Evolutionary conservation across 2,888 invertebrate genomes (phyloP).

Genomic region (Synanthedon vespiformis): DNA sequence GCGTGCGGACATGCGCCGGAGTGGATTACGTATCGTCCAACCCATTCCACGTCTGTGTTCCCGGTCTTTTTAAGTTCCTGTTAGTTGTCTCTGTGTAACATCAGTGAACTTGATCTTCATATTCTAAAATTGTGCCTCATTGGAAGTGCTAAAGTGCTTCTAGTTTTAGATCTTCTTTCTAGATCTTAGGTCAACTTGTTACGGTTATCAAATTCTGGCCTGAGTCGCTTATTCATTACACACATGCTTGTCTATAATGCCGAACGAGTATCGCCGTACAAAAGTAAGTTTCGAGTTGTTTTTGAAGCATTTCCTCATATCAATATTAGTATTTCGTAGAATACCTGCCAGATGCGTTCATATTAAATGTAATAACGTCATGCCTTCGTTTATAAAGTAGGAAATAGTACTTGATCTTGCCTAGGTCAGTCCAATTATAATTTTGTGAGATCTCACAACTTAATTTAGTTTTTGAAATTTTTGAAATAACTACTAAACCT

Average conservation of each 20-base stretch:
- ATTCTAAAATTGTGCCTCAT: neutral
- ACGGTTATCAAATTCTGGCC: slow-evolving; percentile 15
- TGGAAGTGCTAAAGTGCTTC: neutral
- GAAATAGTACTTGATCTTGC: no score
- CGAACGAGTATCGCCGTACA: slow-evolving; percentile 34
- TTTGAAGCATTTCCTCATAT: no score
- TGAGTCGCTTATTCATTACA: slow-evolving; percentile 17
- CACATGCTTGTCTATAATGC: slow-evolving; percentile 27
- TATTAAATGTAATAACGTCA: no score
- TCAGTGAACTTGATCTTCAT: neutral
- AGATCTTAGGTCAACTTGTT: neutral
- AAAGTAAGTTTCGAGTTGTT: slow-evolving; percentile 29
- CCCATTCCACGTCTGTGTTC: neutral
- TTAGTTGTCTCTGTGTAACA: neutral
- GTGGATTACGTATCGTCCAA: neutral
- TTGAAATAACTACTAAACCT: no score
- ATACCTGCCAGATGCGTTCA: no score
- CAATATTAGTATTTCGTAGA: no score
- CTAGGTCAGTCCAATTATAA: no score
- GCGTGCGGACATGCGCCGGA: slow-evolving; percentile 22
- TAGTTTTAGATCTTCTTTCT: neutral
- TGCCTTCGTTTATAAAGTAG: no score
- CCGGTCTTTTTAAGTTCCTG: neutral
- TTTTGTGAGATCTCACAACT: no score
- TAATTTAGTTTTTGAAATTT: no score